Evolutionary conservation across 2,888 invertebrate genomes (phyloP), one percentile per base, ranked within the genome.

Genomic region (Leptopterna dolabrata): DNA sequence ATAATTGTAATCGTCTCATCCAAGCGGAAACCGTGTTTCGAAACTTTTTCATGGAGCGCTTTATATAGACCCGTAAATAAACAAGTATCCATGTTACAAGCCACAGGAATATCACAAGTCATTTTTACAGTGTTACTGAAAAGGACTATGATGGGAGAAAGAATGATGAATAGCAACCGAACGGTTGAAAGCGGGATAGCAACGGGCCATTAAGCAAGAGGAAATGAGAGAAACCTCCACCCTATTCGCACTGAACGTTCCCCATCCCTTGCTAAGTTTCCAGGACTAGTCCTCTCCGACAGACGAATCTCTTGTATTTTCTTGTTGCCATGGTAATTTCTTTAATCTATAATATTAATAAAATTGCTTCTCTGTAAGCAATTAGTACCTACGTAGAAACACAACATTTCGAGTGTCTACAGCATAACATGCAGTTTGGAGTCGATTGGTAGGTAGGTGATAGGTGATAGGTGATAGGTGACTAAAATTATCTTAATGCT

Each of bases 161-260:
- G 63, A 63, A 63, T 63, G 63, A 63, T 63, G 63, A 63, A 63
- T 63, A 63, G 63, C 63, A 63, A 63, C 63, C 63, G 63, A 63
- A 63, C 24, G 63, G 63, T 63, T 63, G 63, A 63, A 63, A 63
- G 63, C 63, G 24, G 63, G 63, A 63, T 63, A 63, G 63, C 63
- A 63, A 63, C 63, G 63, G 63, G 24, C 63, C 63, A 63, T 63
- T 63, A 63, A 63, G 63, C 63, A 24, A 63, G 63, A 63, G 63
- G 63, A 63, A 63, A 63, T 63, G 63, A 63, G 63, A 63, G 63
- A 63, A 63, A 63, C 19, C 63, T 19, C 63, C 63, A 63, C 63
- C 63, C 63, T 27, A 24, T 63, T 63, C 63, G 19, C 9, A 11
- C 63, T 19, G 63, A 27, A 24, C 19, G 19, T 27, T 63, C 63